Evolutionary conservation across 2,888 invertebrate genomes (phyloP).

Genomic region (Pegoplata infirma): DNA sequence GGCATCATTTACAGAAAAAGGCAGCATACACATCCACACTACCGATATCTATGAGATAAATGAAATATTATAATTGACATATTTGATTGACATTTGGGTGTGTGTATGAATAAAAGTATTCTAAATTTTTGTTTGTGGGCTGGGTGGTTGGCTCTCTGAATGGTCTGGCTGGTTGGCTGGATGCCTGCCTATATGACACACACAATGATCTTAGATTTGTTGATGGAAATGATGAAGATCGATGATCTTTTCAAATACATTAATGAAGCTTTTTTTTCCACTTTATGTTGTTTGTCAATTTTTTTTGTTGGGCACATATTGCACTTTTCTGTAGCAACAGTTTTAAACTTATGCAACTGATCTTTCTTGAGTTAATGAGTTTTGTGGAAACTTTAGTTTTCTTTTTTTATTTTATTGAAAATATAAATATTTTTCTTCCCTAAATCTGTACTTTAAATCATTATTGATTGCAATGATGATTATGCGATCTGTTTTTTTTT

Average conservation of each 20-base stretch:
- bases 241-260: conserved; percentile 44
- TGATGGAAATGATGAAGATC: conserved; percentile 61
- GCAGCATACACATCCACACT: not conserved
- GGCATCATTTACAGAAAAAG: conserved; percentile 4
- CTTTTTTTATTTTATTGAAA: not conserved
- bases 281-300: conserved; percentile 12
- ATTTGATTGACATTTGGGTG: conserved; percentile 65
- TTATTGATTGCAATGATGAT: conserved; percentile 6
- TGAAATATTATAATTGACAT: conserved; percentile 62
- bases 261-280: conserved; percentile 18
- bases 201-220: conserved; percentile 37
- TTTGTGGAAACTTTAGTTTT: not conserved
- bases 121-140: conserved; percentile 30
- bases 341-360: conserved; percentile 10
- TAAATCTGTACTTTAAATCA: not conserved
- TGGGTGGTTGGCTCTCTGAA: conserved; percentile 23
- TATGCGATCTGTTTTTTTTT: conserved; percentile 15
- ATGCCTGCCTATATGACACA: conserved; percentile 44
- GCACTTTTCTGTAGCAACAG: conserved; percentile 12
- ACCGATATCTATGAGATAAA: conserved; percentile 35
- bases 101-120: conserved; percentile 35
- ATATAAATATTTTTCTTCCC: not conserved
- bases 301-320: too few relatives aligned
- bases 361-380: conserved; percentile 1
- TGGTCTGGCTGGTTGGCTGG: conserved; percentile 23